These are phyloP conservation scores for Drosophila miranda DNA, from an alignment of 1,140 invertebrate species.

Conservation along the genomic window DNA sequence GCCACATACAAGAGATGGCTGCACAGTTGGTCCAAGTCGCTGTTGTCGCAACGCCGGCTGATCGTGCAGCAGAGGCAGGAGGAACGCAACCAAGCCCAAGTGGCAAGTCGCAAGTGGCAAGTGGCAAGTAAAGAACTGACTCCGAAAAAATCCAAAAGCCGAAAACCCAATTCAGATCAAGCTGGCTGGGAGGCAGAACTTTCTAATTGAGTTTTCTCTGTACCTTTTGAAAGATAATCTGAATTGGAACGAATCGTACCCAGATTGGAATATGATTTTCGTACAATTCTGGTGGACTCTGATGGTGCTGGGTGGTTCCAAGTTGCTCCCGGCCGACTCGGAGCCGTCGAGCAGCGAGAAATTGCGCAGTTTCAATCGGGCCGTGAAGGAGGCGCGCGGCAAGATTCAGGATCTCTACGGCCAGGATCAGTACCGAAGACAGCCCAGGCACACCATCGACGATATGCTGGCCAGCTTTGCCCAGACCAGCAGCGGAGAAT, in stretches of 20 bases:
- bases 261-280: slow-evolving; percentile 35
- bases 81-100: no score
- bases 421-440: not conserved
- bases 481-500: not conserved
- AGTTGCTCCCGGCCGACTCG: not conserved
- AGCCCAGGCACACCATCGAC: slow-evolving; percentile 48
- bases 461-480: slow-evolving; percentile 59
- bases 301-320: slow-evolving; percentile 35
- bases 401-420: slow-evolving; percentile 44
- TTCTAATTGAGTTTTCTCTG: slow-evolving; percentile 8
- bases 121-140: not conserved
- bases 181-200: not conserved
- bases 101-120: no score
- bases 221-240: slow-evolving; percentile 25
- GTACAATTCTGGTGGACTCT: slow-evolving; percentile 60
- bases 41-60: no score
- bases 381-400: slow-evolving; percentile 39
- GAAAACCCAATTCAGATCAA: slow-evolving; percentile 1
- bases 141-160: not conserved
- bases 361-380: slow-evolving; percentile 36
- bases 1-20: no score
- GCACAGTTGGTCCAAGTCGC: no score
- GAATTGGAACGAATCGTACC: not conserved
- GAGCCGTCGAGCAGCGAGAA: slow-evolving; percentile 6
- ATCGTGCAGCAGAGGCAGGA: no score